Evolutionary conservation across 1,140 invertebrate genomes (phyloP), one percentile per base, ranked within the genome.

Genomic region (Sminthurides bifidus): DNA sequence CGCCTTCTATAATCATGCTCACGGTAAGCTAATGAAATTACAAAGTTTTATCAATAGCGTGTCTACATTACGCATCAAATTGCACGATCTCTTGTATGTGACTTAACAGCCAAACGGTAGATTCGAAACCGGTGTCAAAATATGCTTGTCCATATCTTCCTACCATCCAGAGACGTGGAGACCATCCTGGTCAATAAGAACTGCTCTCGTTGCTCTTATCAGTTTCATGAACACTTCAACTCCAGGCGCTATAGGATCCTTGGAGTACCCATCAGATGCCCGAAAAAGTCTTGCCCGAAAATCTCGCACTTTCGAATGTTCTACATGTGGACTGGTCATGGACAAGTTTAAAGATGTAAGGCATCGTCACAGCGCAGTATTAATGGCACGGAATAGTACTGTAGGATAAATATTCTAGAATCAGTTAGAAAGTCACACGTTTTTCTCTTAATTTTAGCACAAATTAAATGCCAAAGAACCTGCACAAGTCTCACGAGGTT

Each of bases 161-260:
- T 83, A 94, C 74, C 92, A 97, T 73, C 92, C 92, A 15, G 92
- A 96, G 72, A 92, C 88, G 15, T 97, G 92, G 92, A 87, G 92
- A 66, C 92, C 92, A 41, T 92, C 87, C 15, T 96, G 92, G 92
- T 93, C 90, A 41, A 92, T 96, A 59, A 77, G 92, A 54, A 97
- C 92, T 44, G 92, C 92, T 30, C 71, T 96, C 30, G 71, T 95
- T 44, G 92, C 92, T 21, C 75, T 97, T 21, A 93, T 95, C 63
- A 85, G 86, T 10, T 96, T 96, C 69, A 92, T 97, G 88, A 90
- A 90, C 6, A 89, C 87, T 26, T 78, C 81, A 51, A 52, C 57
- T 10, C 56, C 60, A 1, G 60, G 60, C 21, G 56, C 56, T 12
- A 62, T 61, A 23, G 56, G 60, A 17, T 58, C 56, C 6, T 24